A percentile compares a stretch with the other conserved stretches of the same genome.
These are phyloP conservation scores for Tauraco hartlaubi DNA, from an alignment of 2,797 vertebrate genomes.

Conservation along the genomic window DNA sequence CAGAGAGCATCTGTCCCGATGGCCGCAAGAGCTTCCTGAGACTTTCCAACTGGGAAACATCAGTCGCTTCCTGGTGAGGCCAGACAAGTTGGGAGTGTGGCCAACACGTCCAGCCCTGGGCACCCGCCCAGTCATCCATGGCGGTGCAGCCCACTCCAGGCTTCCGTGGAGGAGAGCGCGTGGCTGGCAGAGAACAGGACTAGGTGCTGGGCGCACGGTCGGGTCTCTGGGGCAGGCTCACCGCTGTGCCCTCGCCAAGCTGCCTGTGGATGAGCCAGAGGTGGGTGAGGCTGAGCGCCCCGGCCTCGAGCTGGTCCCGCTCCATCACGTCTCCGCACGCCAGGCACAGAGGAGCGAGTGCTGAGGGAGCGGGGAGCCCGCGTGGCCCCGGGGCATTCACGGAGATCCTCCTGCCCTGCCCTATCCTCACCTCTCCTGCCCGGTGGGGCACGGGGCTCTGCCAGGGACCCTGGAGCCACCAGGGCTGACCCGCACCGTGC, in stretches of 20 bases:
- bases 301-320: constrained; percentile 87
- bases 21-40: not conserved
- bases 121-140: not conserved
- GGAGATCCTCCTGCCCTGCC: not conserved
- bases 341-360: not conserved
- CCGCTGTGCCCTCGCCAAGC: accelerated
- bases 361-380: not conserved
- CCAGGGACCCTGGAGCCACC: not conserved
- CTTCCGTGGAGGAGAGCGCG: not conserved
- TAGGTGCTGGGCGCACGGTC: not conserved
- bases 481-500: not conserved
- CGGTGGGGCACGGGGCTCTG: accelerated
- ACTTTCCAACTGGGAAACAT: not conserved
- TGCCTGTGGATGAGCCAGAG: not conserved
- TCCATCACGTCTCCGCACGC: constrained; percentile 85
- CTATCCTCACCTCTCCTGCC: not conserved
- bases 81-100: not conserved
- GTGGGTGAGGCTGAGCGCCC: constrained; percentile 83
- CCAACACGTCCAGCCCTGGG: not conserved
- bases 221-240: not conserved
- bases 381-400: accelerated
- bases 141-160: not conserved
- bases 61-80: not conserved
- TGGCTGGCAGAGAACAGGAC: not conserved
- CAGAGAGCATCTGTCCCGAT: accelerated